These are phyloP conservation scores for Triplophysa dalaica DNA, from an alignment of 2,113 vertebrate species.

Conservation along the genomic window DNA sequence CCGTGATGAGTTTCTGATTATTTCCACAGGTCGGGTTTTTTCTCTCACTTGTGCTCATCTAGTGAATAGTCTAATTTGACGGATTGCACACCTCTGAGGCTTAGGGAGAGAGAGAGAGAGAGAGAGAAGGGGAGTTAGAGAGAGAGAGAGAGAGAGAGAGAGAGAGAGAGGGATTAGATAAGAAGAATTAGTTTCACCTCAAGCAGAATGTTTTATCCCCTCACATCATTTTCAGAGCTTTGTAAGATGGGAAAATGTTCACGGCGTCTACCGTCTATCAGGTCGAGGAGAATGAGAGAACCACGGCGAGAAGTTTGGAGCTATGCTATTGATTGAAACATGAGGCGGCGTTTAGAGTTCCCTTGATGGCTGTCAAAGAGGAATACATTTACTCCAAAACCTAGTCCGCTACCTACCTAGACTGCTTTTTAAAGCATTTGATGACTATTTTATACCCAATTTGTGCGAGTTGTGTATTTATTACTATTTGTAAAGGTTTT, in stretches of 20 bases:
- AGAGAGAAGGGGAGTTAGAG: neutral
- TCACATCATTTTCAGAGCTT: constrained; percentile 53
- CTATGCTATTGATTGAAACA: constrained; percentile 66
- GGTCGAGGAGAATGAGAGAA: constrained; percentile 14
- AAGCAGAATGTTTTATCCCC: neutral
- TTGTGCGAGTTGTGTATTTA: too few relatives aligned
- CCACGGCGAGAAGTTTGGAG: constrained; percentile 44
- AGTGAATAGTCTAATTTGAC: constrained; percentile 30
- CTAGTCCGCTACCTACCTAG: neutral
- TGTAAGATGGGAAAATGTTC: constrained; percentile 59
- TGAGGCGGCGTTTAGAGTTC: constrained; percentile 66
- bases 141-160: constrained; percentile 14
- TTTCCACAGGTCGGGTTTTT: constrained; percentile 12
- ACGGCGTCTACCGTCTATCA: constrained; percentile 58
- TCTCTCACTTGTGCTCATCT: neutral
- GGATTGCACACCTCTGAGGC: constrained; percentile 1
- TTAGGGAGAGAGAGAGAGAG: neutral
- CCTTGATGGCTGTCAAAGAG: constrained; percentile 24
- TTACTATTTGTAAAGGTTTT: too few relatives aligned
- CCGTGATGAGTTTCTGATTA: constrained; percentile 25
- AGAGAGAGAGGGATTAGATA: neutral
- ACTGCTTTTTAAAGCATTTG: too few relatives aligned
- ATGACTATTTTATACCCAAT: too few relatives aligned
- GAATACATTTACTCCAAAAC: neutral
- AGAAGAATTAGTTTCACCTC: constrained; percentile 14